Base-by-base conservation (phyloP, 2,113 vertebrate genomes). In the Orycteropus afer region DNA sequence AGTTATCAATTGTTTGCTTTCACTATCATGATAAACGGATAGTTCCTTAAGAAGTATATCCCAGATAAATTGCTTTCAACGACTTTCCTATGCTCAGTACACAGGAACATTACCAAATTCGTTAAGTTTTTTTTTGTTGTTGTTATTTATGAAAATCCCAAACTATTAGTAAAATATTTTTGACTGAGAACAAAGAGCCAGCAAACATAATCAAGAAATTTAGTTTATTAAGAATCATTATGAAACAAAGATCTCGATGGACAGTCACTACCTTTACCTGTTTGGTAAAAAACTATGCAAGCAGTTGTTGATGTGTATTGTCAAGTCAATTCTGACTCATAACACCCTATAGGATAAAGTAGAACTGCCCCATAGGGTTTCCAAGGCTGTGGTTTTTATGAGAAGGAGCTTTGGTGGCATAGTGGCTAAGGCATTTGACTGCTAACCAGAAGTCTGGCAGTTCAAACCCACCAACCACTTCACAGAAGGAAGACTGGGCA, bases 131-230 rank as follows among this genome's bases (percentile, higher is more conserved):
- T 23, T 32, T 92, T 45, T 20, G 9, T 5, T 32, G 69, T 34
- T 53, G 22, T 85, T 77, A 51, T 20, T 37, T 29, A 67, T 32
- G 57, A 86, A 40, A 96, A 91, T 74, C 63, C 40, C 34, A 78
- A 85, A 77, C 7, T 71, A 51, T 7, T 84, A 45, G 57, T 69
- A 51, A 88, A 93, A 91, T 91, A 76, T n/a, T 67, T 67, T 73
- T 79, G 25, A 61, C 42, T 76, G 81, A 53, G 2, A 69, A 85
- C 23, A 53, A 45, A 5, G 51, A 91, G 65, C 25, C 49, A 53
- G 45, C 91, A 63, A 57, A 65, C 55, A 65, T 63, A 69, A n/a
- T 42, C 23, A 67, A 20, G 63, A 78, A 86, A 37, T 37, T 80
- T 67, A 37, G 32, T 69, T 67, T 91, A 86, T 77, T 27, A 57